Base-by-base conservation (phyloP, 2,113 vertebrate genomes). In the Gallinago paraguaiae region DNA sequence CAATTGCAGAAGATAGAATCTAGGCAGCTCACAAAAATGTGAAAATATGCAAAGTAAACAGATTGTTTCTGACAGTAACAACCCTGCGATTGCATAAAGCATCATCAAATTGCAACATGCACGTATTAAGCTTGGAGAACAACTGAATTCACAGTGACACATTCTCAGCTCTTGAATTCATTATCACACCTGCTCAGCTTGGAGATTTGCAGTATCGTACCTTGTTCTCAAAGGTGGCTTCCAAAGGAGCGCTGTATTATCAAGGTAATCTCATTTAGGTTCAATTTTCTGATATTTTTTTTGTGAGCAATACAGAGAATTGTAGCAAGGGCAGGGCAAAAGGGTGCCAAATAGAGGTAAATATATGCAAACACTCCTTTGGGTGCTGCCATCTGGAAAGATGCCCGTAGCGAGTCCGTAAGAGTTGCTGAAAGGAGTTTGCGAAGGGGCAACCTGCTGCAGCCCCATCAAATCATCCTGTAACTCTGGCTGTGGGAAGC, bases 101-200 rank as follows among this genome's bases (percentile, higher is more conserved):
- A 96, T 97, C 95, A 97, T 96, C 94, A 96, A 95, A 96, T 97
- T 96, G 96, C 95, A 96, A 91, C 93, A 95, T 86, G 53, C 90
- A 86, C 15, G 1, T 95, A 95, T 95, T 97, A 96, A 93, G 82
- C 65, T 96, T 86, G 89, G 95, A 91, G 74, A 89, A 87, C 71
- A 90, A 94, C 94, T 87, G 95, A 95, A 98, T 96, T 96, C 77
- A 71, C 86, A 76, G 56, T 86, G 91, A 92, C 79, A 95, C 45
- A 82, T 82, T 93, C 71, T 91, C 90, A 78, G 92, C 81, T 94
- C 80, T 86, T 86, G 96, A 96, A 97, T 97, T 97, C 93, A 78
- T 97, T 97, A 96, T 96, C 91, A 93, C 93, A 95, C 48, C 54
- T 71, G 74, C 75, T 96, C 96, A 94, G 50, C 64, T 90, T 77